These are phyloP conservation scores for Agonopterix heracliana DNA, from an alignment of 2,888 invertebrate species.

Conservation along the genomic window DNA sequence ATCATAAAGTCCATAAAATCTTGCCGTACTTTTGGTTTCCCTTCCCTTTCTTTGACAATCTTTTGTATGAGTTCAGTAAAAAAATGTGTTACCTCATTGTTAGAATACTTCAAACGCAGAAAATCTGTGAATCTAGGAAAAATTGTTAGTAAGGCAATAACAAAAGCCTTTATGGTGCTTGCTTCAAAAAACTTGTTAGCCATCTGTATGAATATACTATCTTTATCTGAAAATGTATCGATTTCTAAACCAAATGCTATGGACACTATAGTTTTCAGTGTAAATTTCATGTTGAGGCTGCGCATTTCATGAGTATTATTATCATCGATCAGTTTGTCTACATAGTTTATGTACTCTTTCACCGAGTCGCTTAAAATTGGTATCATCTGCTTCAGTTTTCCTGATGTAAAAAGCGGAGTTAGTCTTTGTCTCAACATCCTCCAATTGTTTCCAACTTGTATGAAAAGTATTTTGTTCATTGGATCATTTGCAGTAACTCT, in stretches of 20 bases:
- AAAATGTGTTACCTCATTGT: slow-evolving; percentile 3
- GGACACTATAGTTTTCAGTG: slow-evolving; percentile 4
- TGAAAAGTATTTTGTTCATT: slow-evolving; percentile 42
- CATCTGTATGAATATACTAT: not conserved
- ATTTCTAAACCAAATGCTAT: slow-evolving; percentile 8
- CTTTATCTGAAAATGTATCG: slow-evolving; percentile 1
- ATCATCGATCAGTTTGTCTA: slow-evolving; percentile 18
- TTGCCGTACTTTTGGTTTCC: slow-evolving; percentile 3
- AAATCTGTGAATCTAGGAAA: not conserved
- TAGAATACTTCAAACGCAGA: not conserved
- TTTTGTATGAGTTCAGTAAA: slow-evolving; percentile 12
- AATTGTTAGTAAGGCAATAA: not conserved
- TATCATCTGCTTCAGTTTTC: slow-evolving; percentile 35
- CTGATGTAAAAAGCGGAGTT: slow-evolving; percentile 37
- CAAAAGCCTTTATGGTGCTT: not conserved
- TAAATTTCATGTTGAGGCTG: slow-evolving; percentile 23
- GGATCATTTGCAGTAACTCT: slow-evolving; percentile 30
- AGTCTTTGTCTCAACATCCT: slow-evolving; percentile 30
- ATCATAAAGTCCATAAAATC: slow-evolving; percentile 12
- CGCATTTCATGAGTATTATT: slow-evolving; percentile 23
- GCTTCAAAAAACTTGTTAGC: not conserved
- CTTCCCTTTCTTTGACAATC: slow-evolving; percentile 11
- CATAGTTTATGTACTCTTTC: slow-evolving; percentile 30
- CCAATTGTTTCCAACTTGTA: slow-evolving; percentile 33
- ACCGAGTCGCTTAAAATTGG: slow-evolving; percentile 23